Base-by-base conservation (phyloP, 1,140 invertebrate species). In the Ruditapes philippinarum region DNA sequence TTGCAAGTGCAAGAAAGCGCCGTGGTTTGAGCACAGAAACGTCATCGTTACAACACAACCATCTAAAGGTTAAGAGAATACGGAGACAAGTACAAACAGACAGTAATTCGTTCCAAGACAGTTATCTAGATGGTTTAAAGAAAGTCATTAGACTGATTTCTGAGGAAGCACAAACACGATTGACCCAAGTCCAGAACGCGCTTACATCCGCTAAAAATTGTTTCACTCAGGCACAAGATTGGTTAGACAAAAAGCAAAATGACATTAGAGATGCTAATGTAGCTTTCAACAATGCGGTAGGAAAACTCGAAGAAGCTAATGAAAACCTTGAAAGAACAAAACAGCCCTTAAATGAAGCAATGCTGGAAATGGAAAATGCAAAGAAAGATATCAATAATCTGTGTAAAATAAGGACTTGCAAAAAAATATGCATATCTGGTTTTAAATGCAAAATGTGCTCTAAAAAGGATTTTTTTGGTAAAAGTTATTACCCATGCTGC, bases 311-410 rank as follows among this genome's bases (percentile, higher is more conserved):
- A 73, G 3, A 19, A 38, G 82, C 79, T 0, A 87, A 90, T 33
- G 2, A 76, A 36, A 79, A 80, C 38, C n/a, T 90, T 12, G 89
- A 90, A 42, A 40, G 49, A n/a, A 76, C 78, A 22, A 90, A 87
- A 54, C 62, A 0, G 5, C 89, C 89, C 19, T 87, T 40, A 22
- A 25, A 62, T 28, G 45, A 62, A 5, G 82, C 89, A 33, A 31
- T 22, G 28, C 7, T 25, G 49, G 45, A 2, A 22, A 25, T 19
- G 17, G 11, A 40, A 17, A 22, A 82, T 7, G 36, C 45, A 36
- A 88, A 60, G 25, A 68, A 45, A 88, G 68, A 28, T 22, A 84
- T 87, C 0, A 54, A 87, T 82, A 87, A 82, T 62, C 51, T 90
- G 14, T 90, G 89, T 28, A 70, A 31, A 14, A 87, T 90, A 36